Base-by-base conservation (phyloP, 2,113 vertebrate species). In the Hippocampus mohnikei region DNA sequence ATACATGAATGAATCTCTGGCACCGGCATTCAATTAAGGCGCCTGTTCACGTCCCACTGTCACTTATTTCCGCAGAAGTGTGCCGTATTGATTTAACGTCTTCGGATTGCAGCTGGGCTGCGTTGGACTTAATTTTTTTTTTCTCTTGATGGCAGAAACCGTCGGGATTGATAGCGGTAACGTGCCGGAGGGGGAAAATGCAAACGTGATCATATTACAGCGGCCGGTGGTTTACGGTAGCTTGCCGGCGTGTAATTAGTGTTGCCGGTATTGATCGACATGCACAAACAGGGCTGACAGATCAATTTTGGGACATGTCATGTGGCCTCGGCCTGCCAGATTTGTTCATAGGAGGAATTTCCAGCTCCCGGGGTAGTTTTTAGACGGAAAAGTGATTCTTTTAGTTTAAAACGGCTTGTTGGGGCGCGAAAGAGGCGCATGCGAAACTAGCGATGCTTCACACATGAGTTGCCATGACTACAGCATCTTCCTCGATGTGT, bases 131-230 rank as follows among this genome's bases (percentile, higher is more conserved):
- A 1, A 74, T 75, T 81, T 70, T 76, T 77, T 73, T 78, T 68
- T 73, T 81, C 67, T 78, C 79, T 71, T 80, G 63, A 75, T 66
- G 53, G 52, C 10, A 68, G 75, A 82, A 63, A 73, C 46, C 64
- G 64, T 48, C 63, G n/a, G 71, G 61, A 76, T 66, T 80, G 84
- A 90, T 89, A 74, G 85, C 80, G 83, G 79, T 23, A 2, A 79
- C 37, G 29, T 46, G 42, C 4, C 7, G 8, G 23, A 3, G 15
- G 18, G 72, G 69, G 60, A 21, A 48, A 73, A 75, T 44, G 53
- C 10, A 2, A 71, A 41, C 55, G 60, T 29, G 23, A 3, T 63
- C 40, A 61, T 55, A 40, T 67, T 70, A 67, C 59, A 63, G 68
- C 56, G 12, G 50, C 44, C 1, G 46, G n/a, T 74, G 76, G 76